Percentiles rank a stretch among this genome's conserved stretches.
Conservation (phyloP, 2,888 invertebrate species). For the Meandrusa payeni region DNA sequence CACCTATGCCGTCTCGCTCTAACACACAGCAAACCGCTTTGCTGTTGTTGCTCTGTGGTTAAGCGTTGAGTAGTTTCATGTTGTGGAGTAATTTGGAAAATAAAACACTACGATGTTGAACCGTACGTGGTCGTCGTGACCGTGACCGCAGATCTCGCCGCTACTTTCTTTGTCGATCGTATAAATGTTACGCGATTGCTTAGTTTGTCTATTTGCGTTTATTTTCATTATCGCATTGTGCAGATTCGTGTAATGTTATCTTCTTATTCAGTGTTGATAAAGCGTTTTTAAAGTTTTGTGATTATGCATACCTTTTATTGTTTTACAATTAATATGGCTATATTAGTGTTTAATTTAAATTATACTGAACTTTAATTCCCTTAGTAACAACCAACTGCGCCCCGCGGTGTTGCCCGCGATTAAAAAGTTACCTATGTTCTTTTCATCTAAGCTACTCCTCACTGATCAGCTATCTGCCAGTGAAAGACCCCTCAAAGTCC, state of each 20-base stretch:
- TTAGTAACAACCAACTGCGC: too few relatives aligned
- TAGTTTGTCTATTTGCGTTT: constrained; percentile 3
- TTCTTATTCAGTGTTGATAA: constrained; percentile 1
- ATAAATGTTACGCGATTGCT: constrained; percentile 18
- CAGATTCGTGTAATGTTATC: background rate
- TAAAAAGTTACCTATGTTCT: too few relatives aligned
- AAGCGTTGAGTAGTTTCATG: constrained; percentile 34
- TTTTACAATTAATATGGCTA: too few relatives aligned
- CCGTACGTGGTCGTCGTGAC: constrained; percentile 57
- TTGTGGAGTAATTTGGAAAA: constrained; percentile 71
- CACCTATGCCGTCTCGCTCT: constrained; percentile 55
- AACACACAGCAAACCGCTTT: constrained; percentile 40
- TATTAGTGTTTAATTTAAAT: too few relatives aligned
- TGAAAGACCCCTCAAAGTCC: too few relatives aligned
- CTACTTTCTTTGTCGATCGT: constrained; percentile 60
- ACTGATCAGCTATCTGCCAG: too few relatives aligned
- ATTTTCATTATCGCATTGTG: constrained; percentile 1
- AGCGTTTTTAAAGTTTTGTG: background rate
- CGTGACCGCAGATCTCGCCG: constrained; percentile 68
- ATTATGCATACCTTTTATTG: too few relatives aligned
- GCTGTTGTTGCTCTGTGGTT: constrained; percentile 46
- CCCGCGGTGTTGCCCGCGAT: too few relatives aligned
- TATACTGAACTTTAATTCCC: too few relatives aligned
- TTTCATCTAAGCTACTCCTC: too few relatives aligned
- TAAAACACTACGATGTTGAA: constrained; percentile 65